Evolutionary conservation across 92 coral and sea anemone genomes (phyloP).

Genomic region (Actinernus sp.): DNA sequence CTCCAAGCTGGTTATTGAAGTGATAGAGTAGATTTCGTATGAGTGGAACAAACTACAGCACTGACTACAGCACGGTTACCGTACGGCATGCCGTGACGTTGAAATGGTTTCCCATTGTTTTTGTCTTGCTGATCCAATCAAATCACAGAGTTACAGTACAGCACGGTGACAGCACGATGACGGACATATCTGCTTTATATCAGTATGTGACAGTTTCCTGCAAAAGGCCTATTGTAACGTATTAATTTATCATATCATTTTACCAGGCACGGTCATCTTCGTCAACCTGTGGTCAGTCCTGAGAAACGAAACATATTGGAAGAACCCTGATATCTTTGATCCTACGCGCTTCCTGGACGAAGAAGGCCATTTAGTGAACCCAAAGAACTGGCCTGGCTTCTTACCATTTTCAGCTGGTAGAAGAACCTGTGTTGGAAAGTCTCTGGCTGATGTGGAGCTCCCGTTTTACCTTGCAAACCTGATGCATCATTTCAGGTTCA

Average conservation of each 20-base stretch:
- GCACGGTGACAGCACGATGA: too few relatives aligned
- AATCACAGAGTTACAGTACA: too few relatives aligned
- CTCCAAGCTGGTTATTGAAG: too few relatives aligned
- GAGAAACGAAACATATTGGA: constrained; percentile 55
- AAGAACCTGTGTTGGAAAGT: constrained; percentile 9
- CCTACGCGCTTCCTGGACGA: constrained; percentile 77
- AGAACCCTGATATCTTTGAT: constrained; percentile 75
- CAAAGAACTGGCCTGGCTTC: not conserved
- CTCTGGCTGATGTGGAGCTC: constrained; percentile 17
- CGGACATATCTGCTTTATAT: too few relatives aligned
- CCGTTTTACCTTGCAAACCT: constrained; percentile 11
- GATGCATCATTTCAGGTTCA: constrained; percentile 14
- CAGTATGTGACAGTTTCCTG: too few relatives aligned
- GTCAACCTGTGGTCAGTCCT: constrained; percentile 79
- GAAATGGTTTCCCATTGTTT: too few relatives aligned
- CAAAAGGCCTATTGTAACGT: too few relatives aligned
- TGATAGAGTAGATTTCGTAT: too few relatives aligned
- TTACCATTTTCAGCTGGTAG: constrained; percentile 23
- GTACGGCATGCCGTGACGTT: too few relatives aligned
- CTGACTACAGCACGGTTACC: too few relatives aligned
- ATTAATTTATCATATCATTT: not conserved
- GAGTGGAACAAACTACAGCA: too few relatives aligned
- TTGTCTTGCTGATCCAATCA: too few relatives aligned
- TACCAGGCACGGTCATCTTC: constrained; percentile 60
- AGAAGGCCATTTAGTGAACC: constrained; percentile 18